These are phyloP conservation scores for Hipparchia sbordonii DNA, from an alignment of 2,888 invertebrate species.

Conservation along the genomic window DNA sequence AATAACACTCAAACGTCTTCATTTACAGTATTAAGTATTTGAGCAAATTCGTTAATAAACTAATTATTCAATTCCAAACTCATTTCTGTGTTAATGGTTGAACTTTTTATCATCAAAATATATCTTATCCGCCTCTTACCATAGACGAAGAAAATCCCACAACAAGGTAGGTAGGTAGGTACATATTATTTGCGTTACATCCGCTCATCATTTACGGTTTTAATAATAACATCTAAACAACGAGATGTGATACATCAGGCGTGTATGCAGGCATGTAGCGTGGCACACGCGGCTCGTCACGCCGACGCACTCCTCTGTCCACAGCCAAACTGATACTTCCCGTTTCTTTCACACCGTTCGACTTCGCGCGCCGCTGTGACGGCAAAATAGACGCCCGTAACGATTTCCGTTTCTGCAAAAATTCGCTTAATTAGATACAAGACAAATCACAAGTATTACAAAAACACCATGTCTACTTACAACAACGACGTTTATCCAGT, in stretches of 20 bases:
- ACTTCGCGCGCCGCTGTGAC: conserved; percentile 90
- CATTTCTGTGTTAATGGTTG: too few species aligned
- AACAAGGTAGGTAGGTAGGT: too few species aligned
- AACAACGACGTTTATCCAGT: conserved; percentile 51
- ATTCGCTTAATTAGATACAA: conserved; percentile 13
- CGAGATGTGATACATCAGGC: conserved; percentile 90
- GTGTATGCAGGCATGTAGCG: conserved; percentile 89
- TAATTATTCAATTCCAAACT: too few species aligned
- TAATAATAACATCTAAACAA: conserved; percentile 77
- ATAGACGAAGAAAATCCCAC: not conserved
- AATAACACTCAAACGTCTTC: too few species aligned
- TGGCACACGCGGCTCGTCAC: conserved; percentile 86
- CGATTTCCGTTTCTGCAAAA: conserved; percentile 93
- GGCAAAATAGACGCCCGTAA: conserved; percentile 90
- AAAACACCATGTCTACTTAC: conserved; percentile 65
- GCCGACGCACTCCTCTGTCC: conserved; percentile 86
- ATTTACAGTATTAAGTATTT: not conserved
- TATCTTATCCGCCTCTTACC: too few species aligned
- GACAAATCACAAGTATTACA: conserved; percentile 30
- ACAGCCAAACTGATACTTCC: conserved; percentile 91
- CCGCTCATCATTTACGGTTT: not conserved
- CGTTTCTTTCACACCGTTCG: conserved; percentile 91
- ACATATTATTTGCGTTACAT: not conserved
- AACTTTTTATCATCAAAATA: too few species aligned
- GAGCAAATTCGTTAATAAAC: not conserved